Percentiles rank a stretch among this genome's conserved stretches.
Conservation (phyloP, 2,797 vertebrate genomes). For the Otolemur crassicaudatus region DNA sequence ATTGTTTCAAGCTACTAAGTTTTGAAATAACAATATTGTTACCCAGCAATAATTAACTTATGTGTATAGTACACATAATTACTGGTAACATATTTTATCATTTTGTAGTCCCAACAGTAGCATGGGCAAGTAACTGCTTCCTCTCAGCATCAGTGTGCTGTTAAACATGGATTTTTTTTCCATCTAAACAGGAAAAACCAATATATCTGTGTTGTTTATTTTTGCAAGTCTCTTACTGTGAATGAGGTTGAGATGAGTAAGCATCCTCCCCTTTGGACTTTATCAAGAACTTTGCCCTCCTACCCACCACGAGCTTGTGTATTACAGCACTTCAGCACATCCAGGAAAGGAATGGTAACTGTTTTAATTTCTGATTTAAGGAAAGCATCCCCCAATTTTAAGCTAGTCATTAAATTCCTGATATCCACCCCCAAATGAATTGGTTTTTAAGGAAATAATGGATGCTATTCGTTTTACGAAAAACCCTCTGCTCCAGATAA, state of each 20-base stretch:
- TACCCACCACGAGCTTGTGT: not conserved
- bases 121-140: not conserved
- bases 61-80: not conserved
- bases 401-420: slow-evolving; percentile 14
- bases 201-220: not conserved
- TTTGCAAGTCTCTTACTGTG: not conserved
- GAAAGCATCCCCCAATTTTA: not conserved
- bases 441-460: slow-evolving; percentile 33
- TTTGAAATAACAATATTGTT: not conserved
- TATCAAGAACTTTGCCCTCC: not conserved
- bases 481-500: not conserved
- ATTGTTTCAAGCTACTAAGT: not conserved
- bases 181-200: not conserved
- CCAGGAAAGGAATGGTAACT: not conserved
- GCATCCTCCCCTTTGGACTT: not conserved
- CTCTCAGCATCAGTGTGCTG: not conserved
- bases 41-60: not conserved
- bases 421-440: not conserved
- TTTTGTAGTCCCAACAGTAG: not conserved
- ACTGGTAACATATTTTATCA: not conserved
- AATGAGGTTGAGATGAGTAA: not conserved
- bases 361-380: not conserved
- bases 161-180: not conserved
- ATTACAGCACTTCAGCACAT: not conserved
- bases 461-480: not conserved